Base-by-base conservation (phyloP, 2,113 vertebrate species). In the Nematolebias whitei region DNA sequence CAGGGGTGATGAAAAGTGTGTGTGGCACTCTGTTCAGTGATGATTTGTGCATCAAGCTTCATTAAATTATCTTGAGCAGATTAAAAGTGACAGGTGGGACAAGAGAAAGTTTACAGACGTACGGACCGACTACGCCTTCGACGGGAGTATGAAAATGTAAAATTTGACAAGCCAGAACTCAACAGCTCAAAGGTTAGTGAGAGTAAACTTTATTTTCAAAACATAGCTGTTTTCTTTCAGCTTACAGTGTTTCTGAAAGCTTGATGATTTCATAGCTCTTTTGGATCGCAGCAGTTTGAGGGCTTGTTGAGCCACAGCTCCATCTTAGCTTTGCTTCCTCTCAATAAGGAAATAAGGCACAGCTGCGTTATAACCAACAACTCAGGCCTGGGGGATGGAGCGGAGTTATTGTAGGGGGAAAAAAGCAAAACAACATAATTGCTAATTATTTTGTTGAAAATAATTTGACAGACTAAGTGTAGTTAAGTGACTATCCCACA, bases 101-200 rank as follows among this genome's bases (percentile, higher is more conserved):
- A n/a, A n/a, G n/a, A n/a, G n/a, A n/a, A n/a, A n/a, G n/a, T n/a
- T n/a, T n/a, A n/a, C n/a, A n/a, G n/a, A n/a, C n/a, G n/a, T n/a
- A n/a, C n/a, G n/a, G n/a, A n/a, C n/a, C n/a, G n/a, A n/a, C n/a
- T n/a, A n/a, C n/a, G n/a, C n/a, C n/a, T n/a, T n/a, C n/a, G n/a
- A n/a, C n/a, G n/a, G n/a, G n/a, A n/a, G n/a, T n/a, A n/a, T n/a
- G n/a, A 71, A 89, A 72, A 58, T 88, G 86, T 82, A 43, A 79
- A 56, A 29, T 86, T 66, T 70, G 49, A 71, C 51, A 83, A 26
- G 64, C n/a, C 49, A 55, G 14, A 75, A 57, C 41, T 85, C 40
- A 73, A 70, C 47, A 66, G 12, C 19, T 78, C 55, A 63, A 55
- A 58, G 14, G 69, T 58, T 15, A 52, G 32, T 62, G 55, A 72